phyloP scores from a whole-genome alignment of 2,113 vertebrate species.

The Cynopterus brachyotis region DNA sequence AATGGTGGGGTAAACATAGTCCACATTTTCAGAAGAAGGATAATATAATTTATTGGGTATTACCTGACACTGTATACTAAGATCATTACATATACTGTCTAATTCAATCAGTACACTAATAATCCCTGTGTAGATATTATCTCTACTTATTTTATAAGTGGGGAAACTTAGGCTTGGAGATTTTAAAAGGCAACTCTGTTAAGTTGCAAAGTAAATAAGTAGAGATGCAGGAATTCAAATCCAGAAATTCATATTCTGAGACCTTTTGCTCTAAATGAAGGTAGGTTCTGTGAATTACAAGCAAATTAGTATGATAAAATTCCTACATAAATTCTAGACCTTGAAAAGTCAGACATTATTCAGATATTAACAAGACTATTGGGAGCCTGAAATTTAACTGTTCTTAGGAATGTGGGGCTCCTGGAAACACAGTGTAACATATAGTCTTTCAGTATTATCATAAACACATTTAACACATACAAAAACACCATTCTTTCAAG shows the following conservation, averaged over 20 bases:
- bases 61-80: not conserved
- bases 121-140: not conserved
- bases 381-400: not conserved
- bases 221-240: not conserved
- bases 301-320: not conserved
- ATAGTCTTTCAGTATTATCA: not conserved
- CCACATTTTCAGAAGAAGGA: not conserved
- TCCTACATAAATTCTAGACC: slow-evolving; percentile 4
- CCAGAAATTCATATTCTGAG: not conserved
- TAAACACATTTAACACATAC: not conserved
- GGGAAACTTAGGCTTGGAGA: not conserved
- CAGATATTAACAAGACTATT: not conserved
- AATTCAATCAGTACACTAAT: not conserved
- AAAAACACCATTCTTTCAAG: not conserved
- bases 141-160: not conserved
- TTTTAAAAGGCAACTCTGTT: not conserved
- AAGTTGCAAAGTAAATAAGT: not conserved
- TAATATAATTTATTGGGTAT: not conserved
- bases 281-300: not conserved
- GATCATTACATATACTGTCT: not conserved
- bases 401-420: not conserved
- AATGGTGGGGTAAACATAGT: not conserved
- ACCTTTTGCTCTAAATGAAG: not conserved
- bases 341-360: not conserved
- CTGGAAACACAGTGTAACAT: not conserved